Conservation (phyloP, 2,888 invertebrate species). For the Troglohyphantes excavatus region DNA sequence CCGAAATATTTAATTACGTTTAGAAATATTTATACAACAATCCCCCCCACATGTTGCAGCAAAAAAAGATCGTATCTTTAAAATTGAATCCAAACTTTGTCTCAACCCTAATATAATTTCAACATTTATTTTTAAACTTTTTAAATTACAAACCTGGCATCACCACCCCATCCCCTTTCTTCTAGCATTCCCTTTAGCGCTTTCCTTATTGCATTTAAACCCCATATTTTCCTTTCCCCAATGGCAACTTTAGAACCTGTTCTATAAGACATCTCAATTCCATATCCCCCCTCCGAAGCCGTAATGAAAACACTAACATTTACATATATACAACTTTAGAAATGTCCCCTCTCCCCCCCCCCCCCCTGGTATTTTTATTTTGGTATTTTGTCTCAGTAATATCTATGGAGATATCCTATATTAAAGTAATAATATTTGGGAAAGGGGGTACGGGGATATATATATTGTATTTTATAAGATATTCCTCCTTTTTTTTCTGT, state of each 20-base stretch:
- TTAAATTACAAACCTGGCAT: background rate
- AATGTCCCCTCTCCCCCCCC: background rate
- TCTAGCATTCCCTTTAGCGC: background rate
- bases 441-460: conserved; percentile 19
- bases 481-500: conserved; percentile 10
- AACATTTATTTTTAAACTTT: conserved; percentile 10
- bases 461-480: conserved; percentile 13
- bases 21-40: background rate
- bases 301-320: conserved; percentile 71
- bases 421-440: conserved; percentile 61
- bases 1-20: background rate
- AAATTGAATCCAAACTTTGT: conserved; percentile 6
- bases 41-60: background rate
- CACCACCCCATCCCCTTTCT: background rate
- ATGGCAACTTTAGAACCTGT: conserved; percentile 9
- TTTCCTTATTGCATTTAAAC: conserved; percentile 53
- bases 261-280: conserved; percentile 20
- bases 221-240: conserved; percentile 20
- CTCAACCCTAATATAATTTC: background rate
- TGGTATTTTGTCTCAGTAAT: conserved; percentile 23
- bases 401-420: conserved; percentile 65
- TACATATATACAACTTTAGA: conserved; percentile 67
- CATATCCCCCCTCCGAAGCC: background rate
- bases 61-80: background rate
- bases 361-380: background rate